These are phyloP conservation scores for Esperia sulphurella DNA, from an alignment of 2,888 invertebrate species.

Conservation along the genomic window DNA sequence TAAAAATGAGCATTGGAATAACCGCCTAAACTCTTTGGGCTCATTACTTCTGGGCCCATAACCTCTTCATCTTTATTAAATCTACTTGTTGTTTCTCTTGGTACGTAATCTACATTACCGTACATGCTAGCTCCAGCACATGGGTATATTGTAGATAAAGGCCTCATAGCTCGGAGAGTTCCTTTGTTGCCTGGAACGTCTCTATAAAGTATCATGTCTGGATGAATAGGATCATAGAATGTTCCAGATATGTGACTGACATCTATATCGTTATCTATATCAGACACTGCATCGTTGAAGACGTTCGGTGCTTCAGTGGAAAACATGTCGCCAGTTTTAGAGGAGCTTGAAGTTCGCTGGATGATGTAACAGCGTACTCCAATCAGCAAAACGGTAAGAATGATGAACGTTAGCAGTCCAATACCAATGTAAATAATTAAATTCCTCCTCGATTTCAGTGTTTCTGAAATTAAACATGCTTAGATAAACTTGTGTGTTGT, in stretches of 20 bases:
- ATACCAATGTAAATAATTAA: neutral
- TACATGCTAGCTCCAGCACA: constrained; percentile 65
- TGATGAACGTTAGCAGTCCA: constrained; percentile 37
- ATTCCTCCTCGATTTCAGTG: neutral
- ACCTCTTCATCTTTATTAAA: constrained; percentile 46
- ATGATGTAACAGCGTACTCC: constrained; percentile 46
- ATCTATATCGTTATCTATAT: constrained; percentile 66
- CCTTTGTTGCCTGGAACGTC: constrained; percentile 56
- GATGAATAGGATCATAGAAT: constrained; percentile 67
- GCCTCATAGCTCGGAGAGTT: constrained; percentile 65
- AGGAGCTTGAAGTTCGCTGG: constrained; percentile 36
- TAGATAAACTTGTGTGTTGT: neutral
- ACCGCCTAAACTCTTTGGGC: constrained; percentile 64
- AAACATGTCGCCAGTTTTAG: constrained; percentile 69
- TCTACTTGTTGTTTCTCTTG: constrained; percentile 41
- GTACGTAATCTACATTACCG: constrained; percentile 59
- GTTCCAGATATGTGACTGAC: constrained; percentile 70
- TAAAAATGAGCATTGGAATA: constrained; percentile 61
- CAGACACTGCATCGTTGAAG: constrained; percentile 63
- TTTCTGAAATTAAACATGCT: neutral
- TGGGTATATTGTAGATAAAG: constrained; percentile 67
- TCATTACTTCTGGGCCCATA: constrained; percentile 44
- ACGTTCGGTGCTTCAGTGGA: constrained; percentile 67
- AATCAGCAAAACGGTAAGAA: constrained; percentile 34
- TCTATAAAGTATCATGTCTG: constrained; percentile 70